Percentiles rank a stretch among this genome's conserved stretches.
These are phyloP conservation scores for Pogona vitticeps DNA, from an alignment of 2,113 vertebrate species.

Conservation along the genomic window DNA sequence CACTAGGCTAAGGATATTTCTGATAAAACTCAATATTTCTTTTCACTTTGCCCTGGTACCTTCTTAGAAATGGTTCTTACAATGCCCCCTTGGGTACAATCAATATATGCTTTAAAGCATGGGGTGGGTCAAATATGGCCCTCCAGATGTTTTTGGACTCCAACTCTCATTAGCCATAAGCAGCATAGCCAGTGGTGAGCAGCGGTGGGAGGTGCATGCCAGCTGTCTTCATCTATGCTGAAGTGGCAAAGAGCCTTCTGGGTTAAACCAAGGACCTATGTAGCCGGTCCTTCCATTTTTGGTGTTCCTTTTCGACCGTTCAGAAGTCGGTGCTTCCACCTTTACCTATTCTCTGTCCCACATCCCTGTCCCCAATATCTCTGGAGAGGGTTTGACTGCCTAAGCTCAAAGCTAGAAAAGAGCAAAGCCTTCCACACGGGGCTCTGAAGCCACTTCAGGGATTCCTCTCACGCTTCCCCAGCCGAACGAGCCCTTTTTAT, in stretches of 20 bases:
- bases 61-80: neutral
- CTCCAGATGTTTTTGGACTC: too few species aligned
- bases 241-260: too few species aligned
- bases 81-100: neutral
- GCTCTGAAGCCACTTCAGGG: neutral
- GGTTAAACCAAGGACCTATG: neutral
- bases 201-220: too few species aligned
- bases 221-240: too few species aligned
- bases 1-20: constrained; percentile 1
- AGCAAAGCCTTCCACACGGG: neutral
- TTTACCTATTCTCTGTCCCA: neutral
- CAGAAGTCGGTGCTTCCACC: neutral
- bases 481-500: neutral
- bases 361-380: too few species aligned
- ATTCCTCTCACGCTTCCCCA: neutral
- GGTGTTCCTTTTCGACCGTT: neutral
- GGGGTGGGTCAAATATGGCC: too few species aligned
- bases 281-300: neutral
- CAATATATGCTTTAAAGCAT: neutral
- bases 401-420: neutral
- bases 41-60: neutral
- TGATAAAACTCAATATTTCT: constrained; percentile 17
- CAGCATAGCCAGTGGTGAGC: too few species aligned
- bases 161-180: too few species aligned
- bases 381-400: neutral